phyloP scores from a whole-genome alignment of 2,888 invertebrate genomes.

The Mythimna impura region DNA sequence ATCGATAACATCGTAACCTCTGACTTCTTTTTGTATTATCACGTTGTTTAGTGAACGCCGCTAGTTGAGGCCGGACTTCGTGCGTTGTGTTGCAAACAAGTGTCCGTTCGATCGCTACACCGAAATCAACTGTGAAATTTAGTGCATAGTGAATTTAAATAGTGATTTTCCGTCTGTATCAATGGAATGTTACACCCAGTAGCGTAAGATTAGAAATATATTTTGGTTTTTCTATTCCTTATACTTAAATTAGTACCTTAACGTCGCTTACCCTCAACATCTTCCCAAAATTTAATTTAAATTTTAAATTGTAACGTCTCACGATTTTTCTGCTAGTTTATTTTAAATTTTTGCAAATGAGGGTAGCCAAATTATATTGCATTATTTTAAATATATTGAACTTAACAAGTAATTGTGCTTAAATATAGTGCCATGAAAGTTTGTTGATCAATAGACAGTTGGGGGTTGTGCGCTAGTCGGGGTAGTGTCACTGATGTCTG shows the following conservation, averaged over 20 bases:
- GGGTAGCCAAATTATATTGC: constrained; percentile 55
- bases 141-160: constrained; percentile 85
- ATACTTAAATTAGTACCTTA: constrained; percentile 29
- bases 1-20: constrained; percentile 89
- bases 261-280: constrained; percentile 23
- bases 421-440: constrained; percentile 1
- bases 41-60: constrained; percentile 86
- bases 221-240: constrained; percentile 69
- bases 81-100: constrained; percentile 87
- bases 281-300: constrained; percentile 20
- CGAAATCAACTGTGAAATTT: constrained; percentile 83
- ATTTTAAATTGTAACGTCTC: constrained; percentile 19
- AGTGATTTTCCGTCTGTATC: constrained; percentile 81
- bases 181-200: constrained; percentile 84
- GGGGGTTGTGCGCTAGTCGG: constrained; percentile 11
- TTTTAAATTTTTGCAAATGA: constrained; percentile 42
- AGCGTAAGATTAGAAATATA: constrained; percentile 84
- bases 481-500: constrained; percentile 30
- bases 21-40: constrained; percentile 89
- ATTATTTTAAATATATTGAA: constrained; percentile 35
- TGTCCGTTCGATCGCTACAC: constrained; percentile 80
- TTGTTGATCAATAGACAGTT: constrained; percentile 17
- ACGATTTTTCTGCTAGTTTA: constrained; percentile 15
- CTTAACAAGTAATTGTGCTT: not conserved
- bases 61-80: constrained; percentile 82